Base-by-base conservation (phyloP, 2,888 invertebrate genomes). In the Noctua janthe region DNA sequence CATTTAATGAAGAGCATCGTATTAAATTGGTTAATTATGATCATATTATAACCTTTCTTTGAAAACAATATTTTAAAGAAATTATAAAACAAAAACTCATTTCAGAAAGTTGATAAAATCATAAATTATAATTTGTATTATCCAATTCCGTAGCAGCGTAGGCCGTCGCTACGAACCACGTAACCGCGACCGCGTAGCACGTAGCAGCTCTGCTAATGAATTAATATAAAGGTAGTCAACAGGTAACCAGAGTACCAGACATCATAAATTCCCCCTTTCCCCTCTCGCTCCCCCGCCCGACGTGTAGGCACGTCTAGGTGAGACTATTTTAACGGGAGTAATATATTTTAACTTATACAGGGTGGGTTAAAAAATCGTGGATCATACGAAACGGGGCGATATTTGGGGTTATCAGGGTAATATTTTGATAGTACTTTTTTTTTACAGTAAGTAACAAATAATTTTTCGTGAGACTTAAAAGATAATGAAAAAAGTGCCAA, bases 111-210 rank as follows among this genome's bases (percentile, higher is more conserved):
- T n/a, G 6, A 23, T 43, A 43, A 29, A 35, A 29, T 23, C 15
- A 6, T n/a, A 3, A 35, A 2, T 29, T 35, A 1, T 49, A 10
- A 49, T 64, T 77, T 49, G 5, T 39, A 59, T 70, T 29, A 43
- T 17, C 1, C 15, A 66, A 15, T 15, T 54, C 23, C 62, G 67
- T 71, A 80, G 70, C 64, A 17, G 13, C 74, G 66, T 76, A 81
- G 64, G 35, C 29, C 43, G 49, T 29, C 15, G 70, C 73, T 56
- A 49, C 71, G 82, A 59, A 49, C 7, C 70, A 39, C 76, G 80
- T 75, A 64, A 47, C 82, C 11, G 17, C 78, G 84, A 35, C 35
- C 15, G 29, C 78, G 82, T 59, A 71, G 54, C 80, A 74, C 82
- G 74, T 83, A 75, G 71, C 49, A 39, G 15, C 11, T 29, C 8